Conservation (phyloP, 2,113 vertebrate genomes). For the Anthoscopus minutus region DNA sequence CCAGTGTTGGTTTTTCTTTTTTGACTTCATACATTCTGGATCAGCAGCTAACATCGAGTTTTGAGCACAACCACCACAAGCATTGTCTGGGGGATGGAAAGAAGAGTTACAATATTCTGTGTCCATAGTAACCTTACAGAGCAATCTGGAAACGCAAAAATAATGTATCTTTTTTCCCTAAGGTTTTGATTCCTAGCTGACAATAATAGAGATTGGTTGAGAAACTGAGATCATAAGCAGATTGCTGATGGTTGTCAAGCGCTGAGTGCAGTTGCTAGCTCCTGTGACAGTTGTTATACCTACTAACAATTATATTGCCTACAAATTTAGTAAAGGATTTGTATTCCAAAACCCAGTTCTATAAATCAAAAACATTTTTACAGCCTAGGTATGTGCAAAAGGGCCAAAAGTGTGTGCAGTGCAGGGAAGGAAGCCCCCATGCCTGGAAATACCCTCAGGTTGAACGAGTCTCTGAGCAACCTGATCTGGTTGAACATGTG, state of each 20-base stretch:
- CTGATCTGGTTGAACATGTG: not conserved
- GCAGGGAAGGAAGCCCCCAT: not conserved
- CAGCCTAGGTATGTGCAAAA: not conserved
- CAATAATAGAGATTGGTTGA: not conserved
- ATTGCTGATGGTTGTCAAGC: not conserved
- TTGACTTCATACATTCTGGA: not conserved
- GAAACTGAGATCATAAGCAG: not conserved
- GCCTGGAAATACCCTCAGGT: not conserved
- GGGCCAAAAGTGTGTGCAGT: not conserved
- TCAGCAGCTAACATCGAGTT: not conserved
- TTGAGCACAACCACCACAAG: not conserved
- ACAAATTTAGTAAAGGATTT: not conserved
- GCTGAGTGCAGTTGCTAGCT: not conserved
- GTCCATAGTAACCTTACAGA: not conserved
- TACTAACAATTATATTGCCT: not conserved
- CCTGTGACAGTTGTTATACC: not conserved
- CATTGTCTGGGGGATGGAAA: not conserved
- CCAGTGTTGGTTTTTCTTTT: not conserved
- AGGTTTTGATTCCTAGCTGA: not conserved
- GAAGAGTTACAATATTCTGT: not conserved
- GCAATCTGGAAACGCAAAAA: not conserved
- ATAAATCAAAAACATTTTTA: not conserved
- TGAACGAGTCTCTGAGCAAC: rapidly evolving
- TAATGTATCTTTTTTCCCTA: not conserved
- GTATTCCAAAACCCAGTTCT: not conserved